Base-by-base conservation (phyloP, 1,140 invertebrate genomes). In the Cydia amplana region DNA sequence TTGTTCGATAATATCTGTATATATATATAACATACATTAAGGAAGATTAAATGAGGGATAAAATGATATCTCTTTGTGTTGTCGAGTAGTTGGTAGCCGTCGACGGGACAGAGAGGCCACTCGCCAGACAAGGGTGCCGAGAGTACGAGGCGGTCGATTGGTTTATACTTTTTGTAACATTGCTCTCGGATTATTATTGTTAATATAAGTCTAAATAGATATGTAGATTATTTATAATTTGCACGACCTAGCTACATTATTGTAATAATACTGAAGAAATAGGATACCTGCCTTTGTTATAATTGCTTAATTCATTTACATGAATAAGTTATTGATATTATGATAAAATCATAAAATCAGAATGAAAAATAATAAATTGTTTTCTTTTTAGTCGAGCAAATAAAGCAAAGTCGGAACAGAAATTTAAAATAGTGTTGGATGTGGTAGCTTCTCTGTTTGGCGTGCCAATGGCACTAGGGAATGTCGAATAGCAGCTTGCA, bases 221-320 rank as follows among this genome's bases (percentile, higher is more conserved):
- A 60, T 60, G 20, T 60, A 60, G 55, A 60, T 60, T 23, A 60
- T 60, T 60, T 60, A 60, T 60, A 60, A 10, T 60, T 60, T 23
- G 55, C 55, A 60, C 55, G 55, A 60, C 55, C 55, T 60, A 60
- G 20, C 55, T 60, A 60, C 55, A 60, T 60, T 60, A 60, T 60
- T 60, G 55, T 60, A 60, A 60, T 60, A 60, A 60, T 60, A 60
- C 12, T 60, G 55, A 60, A 60, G 55, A 60, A 60, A 60, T 60
- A 60, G 55, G 55, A 60, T 60, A 23, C 20, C 55, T 60, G 55
- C 55, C 55, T 60, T 60, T 60, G 55, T 60, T 60, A 23, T 60
- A 60, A 60, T 60, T 60, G 55, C 55, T 60, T 60, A 60, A 60
- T 60, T 60, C 55, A 60, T 60, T 60, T 60, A 20, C 18, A 23